Evolutionary conservation across 2,797 vertebrate genomes (phyloP).

Genomic region (Jordanella pulchra): DNA sequence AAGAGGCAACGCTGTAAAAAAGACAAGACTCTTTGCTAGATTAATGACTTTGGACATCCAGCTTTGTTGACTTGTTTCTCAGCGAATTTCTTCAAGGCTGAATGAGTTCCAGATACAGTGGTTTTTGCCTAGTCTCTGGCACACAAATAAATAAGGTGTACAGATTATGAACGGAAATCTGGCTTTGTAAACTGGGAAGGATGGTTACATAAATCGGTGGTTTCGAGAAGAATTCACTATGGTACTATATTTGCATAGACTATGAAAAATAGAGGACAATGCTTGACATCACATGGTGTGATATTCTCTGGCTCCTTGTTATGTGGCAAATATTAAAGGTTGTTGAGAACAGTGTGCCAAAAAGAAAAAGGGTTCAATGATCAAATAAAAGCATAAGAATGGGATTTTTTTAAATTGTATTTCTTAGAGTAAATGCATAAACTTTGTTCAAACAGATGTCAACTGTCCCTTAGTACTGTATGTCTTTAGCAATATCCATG

Average conservation of each 20-base stretch:
- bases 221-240: neutral
- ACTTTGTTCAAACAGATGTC: neutral
- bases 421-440: neutral
- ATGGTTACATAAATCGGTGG: neutral
- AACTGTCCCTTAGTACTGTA: neutral
- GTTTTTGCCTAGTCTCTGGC: slow-evolving; percentile 17
- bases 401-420: neutral
- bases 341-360: neutral
- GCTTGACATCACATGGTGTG: neutral
- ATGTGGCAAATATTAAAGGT: neutral
- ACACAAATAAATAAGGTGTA: slow-evolving; percentile 28
- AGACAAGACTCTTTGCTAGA: slow-evolving; percentile 26
- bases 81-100: slow-evolving; percentile 31
- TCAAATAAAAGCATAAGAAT: neutral
- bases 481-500: neutral
- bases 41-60: slow-evolving; percentile 51
- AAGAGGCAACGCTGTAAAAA: slow-evolving; percentile 27
- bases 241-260: neutral
- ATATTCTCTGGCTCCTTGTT: neutral
- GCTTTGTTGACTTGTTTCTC: slow-evolving; percentile 46
- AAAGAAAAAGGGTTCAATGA: too few species aligned
- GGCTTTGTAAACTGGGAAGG: neutral
- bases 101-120: slow-evolving; percentile 38
- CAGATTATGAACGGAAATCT: slow-evolving; percentile 4
- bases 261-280: neutral